Percentiles rank a stretch among this genome's conserved stretches.
Evolutionary conservation across 2,888 invertebrate species (phyloP).

Genomic region (Lithophane semibrunnea): DNA sequence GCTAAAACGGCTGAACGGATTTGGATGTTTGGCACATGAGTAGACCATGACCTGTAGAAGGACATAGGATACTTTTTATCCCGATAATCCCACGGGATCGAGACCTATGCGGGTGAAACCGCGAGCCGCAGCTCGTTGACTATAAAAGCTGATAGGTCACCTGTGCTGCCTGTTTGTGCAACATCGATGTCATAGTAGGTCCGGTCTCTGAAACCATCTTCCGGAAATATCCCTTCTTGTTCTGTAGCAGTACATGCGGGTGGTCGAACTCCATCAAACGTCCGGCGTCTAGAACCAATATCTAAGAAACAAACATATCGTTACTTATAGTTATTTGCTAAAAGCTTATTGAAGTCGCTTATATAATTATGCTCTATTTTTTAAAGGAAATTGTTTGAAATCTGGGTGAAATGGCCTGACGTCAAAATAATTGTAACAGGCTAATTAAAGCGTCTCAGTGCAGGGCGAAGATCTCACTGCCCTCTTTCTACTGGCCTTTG

Average conservation of each 20-base stretch:
- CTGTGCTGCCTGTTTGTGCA: conserved; percentile 92
- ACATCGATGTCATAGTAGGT: conserved; percentile 90
- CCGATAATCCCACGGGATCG: too few relatives aligned
- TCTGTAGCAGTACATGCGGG: conserved; percentile 91
- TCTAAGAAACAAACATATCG: conserved; percentile 72
- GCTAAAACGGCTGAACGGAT: too few relatives aligned
- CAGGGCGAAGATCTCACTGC: neutral
- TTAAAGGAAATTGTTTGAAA: neutral
- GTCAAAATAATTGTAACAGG: neutral
- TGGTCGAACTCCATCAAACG: conserved; percentile 93
- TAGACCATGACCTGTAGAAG: too few relatives aligned
- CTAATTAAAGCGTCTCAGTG: neutral
- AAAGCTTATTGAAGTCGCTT: neutral
- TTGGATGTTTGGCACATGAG: too few relatives aligned
- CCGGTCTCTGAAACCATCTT: conserved; percentile 92
- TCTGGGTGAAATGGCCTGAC: too few relatives aligned
- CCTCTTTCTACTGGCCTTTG: neutral
- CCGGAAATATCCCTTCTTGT: conserved; percentile 90
- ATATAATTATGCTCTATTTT: neutral
- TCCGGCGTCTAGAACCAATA: conserved; percentile 92
- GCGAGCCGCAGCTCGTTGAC: too few relatives aligned
- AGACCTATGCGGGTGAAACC: too few relatives aligned
- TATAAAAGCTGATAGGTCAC: conserved; percentile 69
- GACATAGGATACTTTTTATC: too few relatives aligned
- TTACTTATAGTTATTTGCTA: neutral